phyloP scores from a whole-genome alignment of 2,797 vertebrate species.

The Myotis findleyi region DNA sequence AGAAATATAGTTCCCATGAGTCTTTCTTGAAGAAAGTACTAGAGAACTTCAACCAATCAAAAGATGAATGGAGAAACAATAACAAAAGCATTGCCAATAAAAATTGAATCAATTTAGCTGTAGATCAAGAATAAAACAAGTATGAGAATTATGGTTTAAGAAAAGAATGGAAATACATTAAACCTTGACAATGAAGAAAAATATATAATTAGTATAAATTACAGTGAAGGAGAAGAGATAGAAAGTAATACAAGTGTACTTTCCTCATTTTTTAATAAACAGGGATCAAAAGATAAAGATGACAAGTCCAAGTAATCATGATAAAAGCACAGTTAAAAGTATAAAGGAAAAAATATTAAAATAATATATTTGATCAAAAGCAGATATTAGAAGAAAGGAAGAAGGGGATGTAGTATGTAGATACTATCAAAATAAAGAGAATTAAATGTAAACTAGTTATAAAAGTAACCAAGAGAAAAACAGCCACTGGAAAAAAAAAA shows the following conservation, averaged over 20 bases:
- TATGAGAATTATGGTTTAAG: neutral
- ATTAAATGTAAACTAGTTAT: neutral
- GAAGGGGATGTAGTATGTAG: neutral
- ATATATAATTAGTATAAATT: neutral
- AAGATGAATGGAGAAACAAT: neutral
- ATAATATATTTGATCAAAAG: neutral
- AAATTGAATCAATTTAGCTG: neutral
- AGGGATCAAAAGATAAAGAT: neutral
- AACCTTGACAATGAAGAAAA: neutral
- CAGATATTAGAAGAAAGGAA: neutral
- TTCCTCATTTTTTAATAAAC: neutral
- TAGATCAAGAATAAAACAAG: neutral
- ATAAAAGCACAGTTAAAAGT: neutral
- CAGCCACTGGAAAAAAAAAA: neutral
- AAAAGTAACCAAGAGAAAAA: neutral
- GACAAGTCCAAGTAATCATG: neutral
- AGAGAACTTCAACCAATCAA: neutral
- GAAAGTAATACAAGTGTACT: neutral
- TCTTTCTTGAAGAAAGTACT: neutral
- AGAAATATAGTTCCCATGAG: neutral
- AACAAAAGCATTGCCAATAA: neutral
- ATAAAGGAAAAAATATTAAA: neutral
- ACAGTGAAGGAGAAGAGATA: neutral
- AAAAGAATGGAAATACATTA: neutral
- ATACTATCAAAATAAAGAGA: neutral